A percentile compares a stretch with the other conserved stretches of the same genome.
Evolutionary conservation across 2,113 vertebrate species (phyloP).

Genomic region (Columbina picui): DNA sequence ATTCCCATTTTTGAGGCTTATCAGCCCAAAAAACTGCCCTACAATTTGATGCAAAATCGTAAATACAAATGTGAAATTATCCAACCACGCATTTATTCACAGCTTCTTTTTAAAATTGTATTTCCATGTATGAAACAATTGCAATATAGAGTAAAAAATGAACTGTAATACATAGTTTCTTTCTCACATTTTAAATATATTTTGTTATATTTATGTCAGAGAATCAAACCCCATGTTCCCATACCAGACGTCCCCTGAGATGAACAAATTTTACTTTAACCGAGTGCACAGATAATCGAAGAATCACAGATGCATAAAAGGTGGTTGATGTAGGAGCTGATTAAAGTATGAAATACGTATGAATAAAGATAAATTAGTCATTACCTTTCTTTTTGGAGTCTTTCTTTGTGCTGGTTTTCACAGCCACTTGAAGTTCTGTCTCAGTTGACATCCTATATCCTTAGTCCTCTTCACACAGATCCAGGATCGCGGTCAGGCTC

Average conservation of each 20-base stretch:
- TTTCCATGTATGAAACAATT: not conserved
- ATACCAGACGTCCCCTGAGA: not conserved
- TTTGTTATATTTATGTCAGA: not conserved
- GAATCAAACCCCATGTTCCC: not conserved
- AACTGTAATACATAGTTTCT: not conserved
- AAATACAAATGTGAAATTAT: not conserved
- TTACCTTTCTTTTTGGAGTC: conserved; percentile 98
- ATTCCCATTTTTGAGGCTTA: not conserved
- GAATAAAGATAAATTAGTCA: conserved; percentile 7
- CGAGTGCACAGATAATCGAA: not conserved
- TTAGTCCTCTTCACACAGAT: conserved; percentile 92
- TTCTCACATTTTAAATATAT: not conserved
- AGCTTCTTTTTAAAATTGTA: not conserved
- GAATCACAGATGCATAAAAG: not conserved
- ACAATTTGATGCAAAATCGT: not conserved
- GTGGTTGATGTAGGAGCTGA: not conserved
- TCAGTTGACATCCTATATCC: conserved; percentile 99
- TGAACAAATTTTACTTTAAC: not conserved
- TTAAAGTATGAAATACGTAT: not conserved
- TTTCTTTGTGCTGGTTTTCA: conserved; percentile 98
- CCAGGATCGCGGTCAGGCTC: conserved; percentile 90
- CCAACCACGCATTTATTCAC: not conserved
- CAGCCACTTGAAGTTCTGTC: conserved; percentile 98
- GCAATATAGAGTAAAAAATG: not conserved
- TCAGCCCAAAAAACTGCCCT: not conserved